These are phyloP conservation scores for Colaptes auratus DNA, from an alignment of 2,113 vertebrate genomes.

Conservation along the genomic window DNA sequence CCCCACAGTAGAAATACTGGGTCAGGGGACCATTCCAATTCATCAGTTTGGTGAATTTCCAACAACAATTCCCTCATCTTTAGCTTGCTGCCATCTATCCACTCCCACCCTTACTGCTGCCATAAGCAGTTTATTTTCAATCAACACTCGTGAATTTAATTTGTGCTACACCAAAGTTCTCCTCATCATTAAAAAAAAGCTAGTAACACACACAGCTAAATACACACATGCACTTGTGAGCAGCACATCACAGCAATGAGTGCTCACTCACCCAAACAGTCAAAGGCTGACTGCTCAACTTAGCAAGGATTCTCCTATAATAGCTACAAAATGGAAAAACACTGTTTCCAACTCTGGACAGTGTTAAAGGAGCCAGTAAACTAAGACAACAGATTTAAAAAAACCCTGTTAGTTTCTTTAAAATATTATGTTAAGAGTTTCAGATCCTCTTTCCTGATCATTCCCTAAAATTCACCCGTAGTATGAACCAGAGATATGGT, in stretches of 20 bases:
- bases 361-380: background rate
- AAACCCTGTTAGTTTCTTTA: background rate
- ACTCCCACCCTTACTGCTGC: background rate
- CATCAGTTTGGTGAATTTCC: background rate
- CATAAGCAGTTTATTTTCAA: background rate
- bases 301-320: background rate
- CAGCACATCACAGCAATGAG: background rate
- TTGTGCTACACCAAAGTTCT: background rate
- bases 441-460: background rate
- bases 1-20: background rate
- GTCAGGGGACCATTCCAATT: background rate
- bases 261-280: background rate
- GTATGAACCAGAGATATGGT: background rate
- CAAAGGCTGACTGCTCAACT: background rate
- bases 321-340: background rate
- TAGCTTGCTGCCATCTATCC: background rate
- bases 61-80: background rate
- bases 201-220: background rate
- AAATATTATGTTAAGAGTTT: background rate
- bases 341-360: background rate
- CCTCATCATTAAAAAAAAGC: background rate
- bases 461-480: background rate
- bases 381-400: background rate
- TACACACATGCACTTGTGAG: background rate
- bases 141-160: background rate